Base-by-base conservation (phyloP, 37 sponge, comb jelly and placozoan genomes). In the Oopsacas minuta region DNA sequence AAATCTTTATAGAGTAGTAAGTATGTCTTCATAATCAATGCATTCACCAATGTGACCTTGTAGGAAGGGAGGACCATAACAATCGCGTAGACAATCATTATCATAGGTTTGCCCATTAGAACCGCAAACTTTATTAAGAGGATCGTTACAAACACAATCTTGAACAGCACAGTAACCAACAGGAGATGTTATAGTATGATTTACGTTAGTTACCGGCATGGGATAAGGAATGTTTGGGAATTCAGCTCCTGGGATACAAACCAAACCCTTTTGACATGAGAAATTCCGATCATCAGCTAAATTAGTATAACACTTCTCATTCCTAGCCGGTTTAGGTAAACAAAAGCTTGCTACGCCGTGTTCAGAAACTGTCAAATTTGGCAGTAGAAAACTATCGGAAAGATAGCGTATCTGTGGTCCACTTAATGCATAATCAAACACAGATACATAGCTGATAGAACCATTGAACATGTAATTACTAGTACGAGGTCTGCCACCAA, bases 401-500 rank as follows among this genome's bases (percentile, higher is more conserved):
- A 61, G 30, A 61, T 61, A 61, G 75, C 75, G 75, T 20, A 61
- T 12, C 28, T 61, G 75, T 34, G 75, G 75, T 3, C 75, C 75
- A 34, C 75, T 61, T 12, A 61, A 34, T 34, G 75, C 7, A 12
- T 61, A 10, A 61, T 61, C 75, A n/a, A 61, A 61, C 61, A 92
- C 89, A 52, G 90, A 87, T 28, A 92, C 84, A 82, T 92, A 86
- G 37, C 87, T 42, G 35, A 92, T 90, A 37, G 84, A 83, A 5
- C 93, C 93, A 39, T 81, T 86, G 89, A 92, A 90, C 39, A 87
- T 88, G 88, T 88, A 92, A 36, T 75, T 81, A 37, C 83, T 38
- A 12, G 89, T 89, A 36, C 88, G 87, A 5, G 93, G 93, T 23
- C 93, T 75, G 28, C 93, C 93, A 23, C 93, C 93, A 1, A 92